Evolutionary conservation across 2,113 vertebrate genomes (phyloP), one percentile per base, ranked within the genome.

Genomic region (Anolis carolinensis): DNA sequence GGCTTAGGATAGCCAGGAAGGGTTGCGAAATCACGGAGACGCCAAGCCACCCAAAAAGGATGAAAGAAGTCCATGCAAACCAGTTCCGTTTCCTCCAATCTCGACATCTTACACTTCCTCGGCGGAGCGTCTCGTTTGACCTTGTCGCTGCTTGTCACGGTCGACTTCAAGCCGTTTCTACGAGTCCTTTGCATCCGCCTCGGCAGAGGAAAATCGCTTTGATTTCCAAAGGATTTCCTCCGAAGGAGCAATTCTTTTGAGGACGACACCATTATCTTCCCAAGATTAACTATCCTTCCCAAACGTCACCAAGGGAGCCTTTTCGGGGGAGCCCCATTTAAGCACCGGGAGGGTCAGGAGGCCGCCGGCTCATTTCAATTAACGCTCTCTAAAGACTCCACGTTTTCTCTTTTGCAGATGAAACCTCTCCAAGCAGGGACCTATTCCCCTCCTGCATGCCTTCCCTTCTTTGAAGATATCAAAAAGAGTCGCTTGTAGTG

Each of bases 141-240:
- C 78, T 81, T 81, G 85, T 32, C 20, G 27, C 30, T 65, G 78
- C 70, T 81, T 74, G 81, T 81, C 85, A 81, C n/a, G 78, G 36
- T 65, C 65, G 70, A 73, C 39, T 81, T 63, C 59, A 67, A 74
- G 63, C 75, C 23, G 30, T 70, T 85, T 78, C 16, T 23, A 55
- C 34, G 16, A 52, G 78, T 39, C n/a, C 44, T 72, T 52, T 74
- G 34, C 55, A 18, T 81, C 70, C 32, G 16, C 13, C 34, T 13
- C 4, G 14, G 50, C 39, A 36, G 71, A 6, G n/a, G 59, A 74
- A 67, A 65, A 55, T 25, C 2, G 4, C 74, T 52, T 81, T 65
- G 32, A 67, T 74, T 65, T 52, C 36, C 34, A 59, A 50, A 81
- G 55, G 63, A 20, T 81, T 81, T 75, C 36, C 85, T 52, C 78